A percentile compares a stretch with the other conserved stretches of the same genome.
phyloP scores from a whole-genome alignment of 2,888 invertebrate species.

The Drosophila subquinaria region DNA sequence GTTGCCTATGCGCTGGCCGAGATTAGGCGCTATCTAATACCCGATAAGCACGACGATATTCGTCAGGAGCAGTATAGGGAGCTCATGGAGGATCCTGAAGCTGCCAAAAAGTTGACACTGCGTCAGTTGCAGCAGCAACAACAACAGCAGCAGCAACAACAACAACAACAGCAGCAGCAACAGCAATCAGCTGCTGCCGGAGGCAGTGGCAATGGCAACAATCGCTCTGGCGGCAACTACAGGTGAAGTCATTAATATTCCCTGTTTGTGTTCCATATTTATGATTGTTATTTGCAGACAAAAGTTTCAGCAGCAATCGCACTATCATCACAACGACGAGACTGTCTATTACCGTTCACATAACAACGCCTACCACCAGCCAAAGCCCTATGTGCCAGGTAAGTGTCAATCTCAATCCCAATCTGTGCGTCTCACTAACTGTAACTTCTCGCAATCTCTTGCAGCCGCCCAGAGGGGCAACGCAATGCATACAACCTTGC shows the following conservation, averaged over 20 bases:
- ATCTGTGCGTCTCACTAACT: not conserved
- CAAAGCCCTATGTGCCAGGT: slow-evolving; percentile 84
- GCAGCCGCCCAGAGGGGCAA: slow-evolving; percentile 82
- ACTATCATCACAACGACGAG: slow-evolving; percentile 84
- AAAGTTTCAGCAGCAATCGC: slow-evolving; percentile 83
- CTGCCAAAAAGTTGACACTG: slow-evolving; percentile 83
- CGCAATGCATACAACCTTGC: slow-evolving; percentile 81
- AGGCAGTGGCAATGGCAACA: slow-evolving; percentile 66
- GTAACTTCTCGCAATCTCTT: not conserved
- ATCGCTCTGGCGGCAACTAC: slow-evolving; percentile 71
- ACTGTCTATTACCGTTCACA: slow-evolving; percentile 84
- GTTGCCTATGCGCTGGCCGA: slow-evolving; percentile 94
- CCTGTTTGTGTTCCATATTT: not conserved
- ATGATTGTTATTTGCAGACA: slow-evolving; percentile 59
- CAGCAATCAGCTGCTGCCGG: slow-evolving; percentile 46
- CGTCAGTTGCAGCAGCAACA: slow-evolving; percentile 83
- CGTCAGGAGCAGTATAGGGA: slow-evolving; percentile 94
- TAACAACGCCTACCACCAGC: slow-evolving; percentile 82
- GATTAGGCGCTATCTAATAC: slow-evolving; percentile 88
- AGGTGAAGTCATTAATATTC: slow-evolving; percentile 48
- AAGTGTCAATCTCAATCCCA: slow-evolving; percentile 28
- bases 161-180: slow-evolving; percentile 48
- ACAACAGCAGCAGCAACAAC: slow-evolving; percentile 76
- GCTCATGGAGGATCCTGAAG: slow-evolving; percentile 86
- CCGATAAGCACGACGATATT: slow-evolving; percentile 91